Base-by-base conservation (phyloP, 2,113 vertebrate genomes). In the Turnix velox region DNA sequence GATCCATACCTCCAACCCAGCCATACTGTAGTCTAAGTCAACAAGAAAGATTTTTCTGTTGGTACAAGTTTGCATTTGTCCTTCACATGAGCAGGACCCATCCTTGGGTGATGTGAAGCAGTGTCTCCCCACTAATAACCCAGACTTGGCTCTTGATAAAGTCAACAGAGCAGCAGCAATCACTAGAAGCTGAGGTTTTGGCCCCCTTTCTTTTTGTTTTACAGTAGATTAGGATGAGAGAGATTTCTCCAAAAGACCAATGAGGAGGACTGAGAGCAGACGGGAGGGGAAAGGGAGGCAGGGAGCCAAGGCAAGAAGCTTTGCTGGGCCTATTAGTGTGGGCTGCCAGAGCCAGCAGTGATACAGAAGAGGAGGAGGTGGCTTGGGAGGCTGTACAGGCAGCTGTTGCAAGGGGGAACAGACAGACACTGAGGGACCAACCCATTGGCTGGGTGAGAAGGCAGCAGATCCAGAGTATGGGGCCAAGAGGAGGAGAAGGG, bases 391-490 rank as follows among this genome's bases (percentile, higher is more conserved):
- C 69, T 66, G 72, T 88, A 39, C 2, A 2, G 51, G 33, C 25
- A 73, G 59, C n/a, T 90, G 68, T 31, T 1, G 10, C 19, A 31
- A n/a, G 25, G 24, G 37, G 25, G 37, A 57, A 90, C 58, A 92
- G 30, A 45, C 33, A 71, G 46, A 40, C 63, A 71, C 19, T 1
- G 4, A 59, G 59, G 39, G 46, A 43, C 22, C 1, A 3, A 28
- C 31, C 31, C 3, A 2, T 1, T 1, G 27, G 18, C 12, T 91
- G 69, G 27, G 15, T 84, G 49, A 89, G 48, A 78, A 84, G 69
- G 45, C 52, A 52, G 17, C 0, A 0, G 15, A 33, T 33, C 7
- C 57, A 40, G 52, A 13, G 71, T 37, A 69, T 0, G 0, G 17
- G n/a, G 84, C 48, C 84, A 93, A 87, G 57, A 82, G 65, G 58